Conservation (phyloP, 2,797 vertebrate genomes). For the Steatocranus sp. region DNA sequence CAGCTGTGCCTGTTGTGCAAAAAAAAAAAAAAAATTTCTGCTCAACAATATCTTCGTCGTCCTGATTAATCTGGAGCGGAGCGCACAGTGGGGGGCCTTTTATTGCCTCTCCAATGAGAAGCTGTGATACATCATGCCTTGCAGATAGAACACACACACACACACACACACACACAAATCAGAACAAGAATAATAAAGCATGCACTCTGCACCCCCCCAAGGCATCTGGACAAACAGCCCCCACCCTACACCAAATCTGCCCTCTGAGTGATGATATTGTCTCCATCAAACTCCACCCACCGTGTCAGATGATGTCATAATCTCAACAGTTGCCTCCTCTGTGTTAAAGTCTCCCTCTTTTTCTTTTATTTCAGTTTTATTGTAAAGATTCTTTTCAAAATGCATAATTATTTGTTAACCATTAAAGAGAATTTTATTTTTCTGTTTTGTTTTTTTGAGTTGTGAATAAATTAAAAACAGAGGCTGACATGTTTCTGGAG, state of each 20-base stretch:
- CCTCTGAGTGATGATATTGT: slow-evolving; percentile 61
- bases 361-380: not conserved
- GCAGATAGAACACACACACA: slow-evolving; percentile 42
- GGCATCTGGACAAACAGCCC: slow-evolving; percentile 33
- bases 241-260: slow-evolving; percentile 38
- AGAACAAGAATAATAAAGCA: slow-evolving; percentile 48
- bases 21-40: too few relatives aligned
- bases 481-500: not conserved
- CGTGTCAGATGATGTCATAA: slow-evolving; percentile 39
- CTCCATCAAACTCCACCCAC: slow-evolving; percentile 10
- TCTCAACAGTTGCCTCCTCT: not conserved
- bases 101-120: slow-evolving; percentile 69
- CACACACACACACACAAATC: slow-evolving; percentile 13
- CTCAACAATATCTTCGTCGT: slow-evolving; percentile 61
- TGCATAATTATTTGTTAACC: not conserved
- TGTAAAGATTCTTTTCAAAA: not conserved
- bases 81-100: slow-evolving; percentile 56
- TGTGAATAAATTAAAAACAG: not conserved
- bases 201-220: slow-evolving; percentile 2
- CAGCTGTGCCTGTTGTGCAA: slow-evolving; percentile 53
- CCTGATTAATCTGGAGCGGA: slow-evolving; percentile 63
- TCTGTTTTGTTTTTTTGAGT: not conserved
- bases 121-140: slow-evolving; percentile 63
- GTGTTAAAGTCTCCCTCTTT: not conserved
- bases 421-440: not conserved